phyloP scores from a whole-genome alignment of 1,140 invertebrate species.

The Spodoptera frugiperda region DNA sequence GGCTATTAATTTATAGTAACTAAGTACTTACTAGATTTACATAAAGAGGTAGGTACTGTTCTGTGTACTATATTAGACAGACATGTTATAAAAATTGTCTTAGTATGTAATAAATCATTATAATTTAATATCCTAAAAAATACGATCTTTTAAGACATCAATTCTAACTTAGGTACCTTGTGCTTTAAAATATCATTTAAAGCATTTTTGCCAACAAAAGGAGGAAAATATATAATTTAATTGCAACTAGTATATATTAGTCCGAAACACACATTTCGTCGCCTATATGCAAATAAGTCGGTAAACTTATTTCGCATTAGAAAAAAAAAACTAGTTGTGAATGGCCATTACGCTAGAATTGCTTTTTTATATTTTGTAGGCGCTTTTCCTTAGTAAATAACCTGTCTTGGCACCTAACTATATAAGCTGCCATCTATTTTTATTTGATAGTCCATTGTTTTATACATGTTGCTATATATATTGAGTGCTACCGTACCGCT shows the following conservation, averaged over 20 bases:
- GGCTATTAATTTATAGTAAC: too few species aligned
- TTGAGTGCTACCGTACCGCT: background rate
- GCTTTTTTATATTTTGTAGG: slow-evolving; percentile 4
- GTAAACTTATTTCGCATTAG: background rate
- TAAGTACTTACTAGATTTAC: too few species aligned
- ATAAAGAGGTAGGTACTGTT: too few species aligned
- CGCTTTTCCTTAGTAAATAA: background rate
- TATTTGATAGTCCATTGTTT: slow-evolving; percentile 19
- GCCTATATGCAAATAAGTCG: background rate
- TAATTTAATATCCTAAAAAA: too few species aligned
- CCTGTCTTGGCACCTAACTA: background rate
- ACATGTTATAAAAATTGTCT: too few species aligned
- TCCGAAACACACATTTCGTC: too few species aligned
- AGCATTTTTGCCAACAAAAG: background rate
- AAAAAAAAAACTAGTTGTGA: slow-evolving; percentile 9
- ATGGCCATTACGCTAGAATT: background rate
- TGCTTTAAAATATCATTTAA: background rate
- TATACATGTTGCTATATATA: background rate
- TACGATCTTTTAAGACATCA: too few species aligned
- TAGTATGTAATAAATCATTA: too few species aligned
- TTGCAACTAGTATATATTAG: too few species aligned
- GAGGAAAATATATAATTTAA: too few species aligned
- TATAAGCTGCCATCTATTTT: slow-evolving; percentile 21
- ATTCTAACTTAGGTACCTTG: too few species aligned
- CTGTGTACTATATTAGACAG: too few species aligned